Conservation (phyloP, 2,888 invertebrate species). For the Himalopsyche anomala region DNA sequence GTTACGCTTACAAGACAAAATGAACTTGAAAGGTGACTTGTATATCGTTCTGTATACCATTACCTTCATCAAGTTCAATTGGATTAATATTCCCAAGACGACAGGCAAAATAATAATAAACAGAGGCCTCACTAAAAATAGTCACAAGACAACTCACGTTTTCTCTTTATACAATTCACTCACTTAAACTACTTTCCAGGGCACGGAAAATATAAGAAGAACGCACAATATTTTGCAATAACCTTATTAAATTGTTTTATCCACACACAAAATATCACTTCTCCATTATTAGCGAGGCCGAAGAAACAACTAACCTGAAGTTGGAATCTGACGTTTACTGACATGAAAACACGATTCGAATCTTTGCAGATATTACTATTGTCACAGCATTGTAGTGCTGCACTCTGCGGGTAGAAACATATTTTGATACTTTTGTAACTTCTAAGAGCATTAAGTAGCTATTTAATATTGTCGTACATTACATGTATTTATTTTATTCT, state of each 20-base stretch:
- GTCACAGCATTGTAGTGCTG: background rate
- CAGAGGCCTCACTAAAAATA: background rate
- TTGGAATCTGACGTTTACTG: conserved; percentile 7
- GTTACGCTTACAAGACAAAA: background rate
- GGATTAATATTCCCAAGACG: background rate
- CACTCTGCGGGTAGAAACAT: too few species aligned
- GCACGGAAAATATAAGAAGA: background rate
- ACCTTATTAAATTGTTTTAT: background rate
- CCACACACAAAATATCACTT: conserved; percentile 1
- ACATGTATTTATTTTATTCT: too few species aligned
- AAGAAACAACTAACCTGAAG: background rate
- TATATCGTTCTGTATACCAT: background rate
- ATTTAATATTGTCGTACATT: too few species aligned
- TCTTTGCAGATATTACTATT: background rate
- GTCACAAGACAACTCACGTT: background rate
- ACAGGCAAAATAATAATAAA: conserved; percentile 8
- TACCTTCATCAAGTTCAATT: background rate
- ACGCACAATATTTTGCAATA: conserved; percentile 3
- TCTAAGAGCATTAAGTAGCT: too few species aligned
- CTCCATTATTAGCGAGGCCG: background rate
- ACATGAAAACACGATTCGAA: background rate
- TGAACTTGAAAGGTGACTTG: conserved; percentile 20
- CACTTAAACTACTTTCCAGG: background rate
- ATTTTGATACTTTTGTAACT: too few species aligned
- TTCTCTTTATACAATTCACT: conserved; percentile 19